These are phyloP conservation scores for Julus scandinavius DNA, from an alignment of 2,888 invertebrate species.

Conservation along the genomic window DNA sequence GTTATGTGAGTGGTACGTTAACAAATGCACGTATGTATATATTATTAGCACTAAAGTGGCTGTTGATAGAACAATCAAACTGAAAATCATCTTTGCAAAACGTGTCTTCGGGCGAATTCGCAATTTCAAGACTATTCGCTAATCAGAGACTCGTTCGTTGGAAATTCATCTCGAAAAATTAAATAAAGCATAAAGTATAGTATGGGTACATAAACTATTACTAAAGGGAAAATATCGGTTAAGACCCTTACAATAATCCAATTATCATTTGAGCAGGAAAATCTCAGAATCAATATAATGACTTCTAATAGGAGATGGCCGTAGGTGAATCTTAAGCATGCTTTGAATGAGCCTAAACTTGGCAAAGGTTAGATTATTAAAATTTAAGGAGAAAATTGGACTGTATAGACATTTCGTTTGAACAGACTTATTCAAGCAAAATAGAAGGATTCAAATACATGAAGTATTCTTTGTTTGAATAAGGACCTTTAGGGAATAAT, in stretches of 20 bases:
- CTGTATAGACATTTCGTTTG: not conserved
- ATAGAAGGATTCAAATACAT: not conserved
- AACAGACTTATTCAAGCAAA: not conserved
- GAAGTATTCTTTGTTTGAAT: too few species aligned
- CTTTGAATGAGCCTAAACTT: not conserved
- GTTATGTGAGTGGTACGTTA: not conserved
- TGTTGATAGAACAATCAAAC: slow-evolving; percentile 7
- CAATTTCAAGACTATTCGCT: not conserved
- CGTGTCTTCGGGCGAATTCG: not conserved
- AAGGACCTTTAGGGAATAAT: too few species aligned
- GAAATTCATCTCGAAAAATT: not conserved
- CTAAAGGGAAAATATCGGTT: slow-evolving; percentile 16
- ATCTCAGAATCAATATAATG: not conserved
- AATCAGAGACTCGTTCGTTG: not conserved
- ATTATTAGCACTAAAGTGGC: not conserved
- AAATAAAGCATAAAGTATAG: not conserved
- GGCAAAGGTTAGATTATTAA: not conserved
- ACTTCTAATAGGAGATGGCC: slow-evolving; percentile 6
- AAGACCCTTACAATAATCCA: slow-evolving; percentile 17
- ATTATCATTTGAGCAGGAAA: slow-evolving; percentile 16
- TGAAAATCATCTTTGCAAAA: slow-evolving; percentile 23
- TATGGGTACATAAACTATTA: not conserved
- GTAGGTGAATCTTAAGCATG: not conserved
- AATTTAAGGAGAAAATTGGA: not conserved
- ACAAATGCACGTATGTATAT: not conserved